Evolutionary conservation across 2,797 vertebrate genomes (phyloP).

Genomic region (Chelmon rostratus): DNA sequence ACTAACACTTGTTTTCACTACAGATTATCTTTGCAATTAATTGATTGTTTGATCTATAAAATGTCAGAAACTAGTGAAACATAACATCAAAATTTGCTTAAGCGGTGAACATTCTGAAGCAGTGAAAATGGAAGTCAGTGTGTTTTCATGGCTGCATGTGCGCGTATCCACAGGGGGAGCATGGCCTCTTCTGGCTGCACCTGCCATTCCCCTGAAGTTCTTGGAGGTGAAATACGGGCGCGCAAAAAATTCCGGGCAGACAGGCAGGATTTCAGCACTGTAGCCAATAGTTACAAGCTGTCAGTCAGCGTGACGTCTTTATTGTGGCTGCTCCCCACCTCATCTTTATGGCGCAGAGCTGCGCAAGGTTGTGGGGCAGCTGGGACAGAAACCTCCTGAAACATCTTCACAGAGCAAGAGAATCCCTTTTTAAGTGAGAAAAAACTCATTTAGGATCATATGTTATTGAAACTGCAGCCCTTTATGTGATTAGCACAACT

Average conservation of each 20-base stretch:
- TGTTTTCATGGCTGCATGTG: conserved; percentile 17
- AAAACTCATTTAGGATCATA: not conserved
- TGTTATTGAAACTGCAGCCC: not conserved
- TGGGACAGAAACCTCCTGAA: not conserved
- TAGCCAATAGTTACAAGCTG: conserved; percentile 87
- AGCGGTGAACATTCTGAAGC: not conserved
- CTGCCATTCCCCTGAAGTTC: conserved; percentile 85
- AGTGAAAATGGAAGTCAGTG: conserved; percentile 7
- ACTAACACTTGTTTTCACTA: no score
- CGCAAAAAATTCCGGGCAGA: conserved; percentile 74
- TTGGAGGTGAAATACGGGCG: conserved; percentile 78
- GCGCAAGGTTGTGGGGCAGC: not conserved
- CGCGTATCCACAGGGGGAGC: conserved; percentile 49
- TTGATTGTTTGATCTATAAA: not conserved
- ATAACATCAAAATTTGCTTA: not conserved
- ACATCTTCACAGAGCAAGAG: not conserved
- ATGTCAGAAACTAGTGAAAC: no score
- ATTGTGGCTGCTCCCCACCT: conserved; percentile 65
- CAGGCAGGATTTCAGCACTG: conserved; percentile 81
- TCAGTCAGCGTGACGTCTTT: conserved; percentile 82
- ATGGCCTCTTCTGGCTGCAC: conserved; percentile 85
- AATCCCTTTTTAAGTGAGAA: not conserved
- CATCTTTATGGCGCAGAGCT: conserved; percentile 6
- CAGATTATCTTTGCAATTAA: not conserved
- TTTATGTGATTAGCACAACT: not conserved